These are phyloP conservation scores for Nephotettix cincticeps DNA, from an alignment of 1,140 invertebrate genomes.

Conservation along the genomic window DNA sequence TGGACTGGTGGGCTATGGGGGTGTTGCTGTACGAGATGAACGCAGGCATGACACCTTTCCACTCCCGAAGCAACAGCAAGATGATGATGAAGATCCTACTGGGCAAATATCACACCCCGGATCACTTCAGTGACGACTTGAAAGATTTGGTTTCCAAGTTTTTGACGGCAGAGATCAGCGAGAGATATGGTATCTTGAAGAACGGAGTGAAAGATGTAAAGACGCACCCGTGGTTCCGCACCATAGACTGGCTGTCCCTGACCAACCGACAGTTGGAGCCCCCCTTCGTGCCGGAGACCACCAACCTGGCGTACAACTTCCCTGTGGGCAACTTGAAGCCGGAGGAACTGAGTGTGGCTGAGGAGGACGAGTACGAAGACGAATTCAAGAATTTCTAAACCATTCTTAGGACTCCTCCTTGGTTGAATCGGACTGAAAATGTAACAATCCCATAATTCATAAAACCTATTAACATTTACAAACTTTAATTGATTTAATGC, in stretches of 20 bases:
- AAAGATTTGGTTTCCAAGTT: conserved; percentile 87
- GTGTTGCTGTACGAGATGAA: conserved; percentile 85
- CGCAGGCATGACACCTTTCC: conserved; percentile 82
- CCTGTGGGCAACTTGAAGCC: not conserved
- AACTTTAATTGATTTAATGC: too few species aligned
- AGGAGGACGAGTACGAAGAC: not conserved
- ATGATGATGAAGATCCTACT: conserved; percentile 87
- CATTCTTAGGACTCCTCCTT: too few species aligned
- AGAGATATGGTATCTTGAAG: conserved; percentile 87
- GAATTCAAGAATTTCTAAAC: not conserved
- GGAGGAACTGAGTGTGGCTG: not conserved
- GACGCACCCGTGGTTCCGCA: conserved; percentile 48
- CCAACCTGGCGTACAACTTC: not conserved
- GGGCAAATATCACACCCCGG: conserved; percentile 70
- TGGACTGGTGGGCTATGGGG: conserved; percentile 96
- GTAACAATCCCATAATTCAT: too few species aligned
- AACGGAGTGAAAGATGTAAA: conserved; percentile 72
- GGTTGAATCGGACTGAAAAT: too few species aligned
- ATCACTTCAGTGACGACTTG: conserved; percentile 68
- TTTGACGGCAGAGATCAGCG: conserved; percentile 81
- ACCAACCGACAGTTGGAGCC: not conserved
- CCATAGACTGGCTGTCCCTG: not conserved
- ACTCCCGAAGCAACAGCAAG: conserved; percentile 79
- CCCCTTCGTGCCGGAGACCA: not conserved
- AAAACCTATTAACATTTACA: too few species aligned